Conservation (phyloP, 2,888 invertebrate species). For the Argyra leucocephala region DNA sequence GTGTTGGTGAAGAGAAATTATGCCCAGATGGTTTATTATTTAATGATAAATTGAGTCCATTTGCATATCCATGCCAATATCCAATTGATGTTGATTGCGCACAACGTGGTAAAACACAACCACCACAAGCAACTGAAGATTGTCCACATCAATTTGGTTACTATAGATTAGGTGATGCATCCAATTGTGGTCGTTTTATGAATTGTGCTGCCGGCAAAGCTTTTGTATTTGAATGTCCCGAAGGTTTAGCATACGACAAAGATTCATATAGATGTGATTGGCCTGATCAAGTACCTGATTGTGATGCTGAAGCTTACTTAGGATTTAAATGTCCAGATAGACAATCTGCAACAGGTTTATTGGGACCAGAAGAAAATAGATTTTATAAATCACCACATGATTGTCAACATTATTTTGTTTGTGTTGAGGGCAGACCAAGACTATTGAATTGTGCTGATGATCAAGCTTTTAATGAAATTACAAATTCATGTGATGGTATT, state of each 20-base stretch:
- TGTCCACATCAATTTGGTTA: conserved; percentile 80
- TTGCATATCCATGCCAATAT: conserved; percentile 71
- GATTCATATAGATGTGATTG: conserved; percentile 72
- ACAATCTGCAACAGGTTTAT: conserved; percentile 33
- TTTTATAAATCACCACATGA: conserved; percentile 49
- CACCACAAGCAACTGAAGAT: conserved; percentile 54
- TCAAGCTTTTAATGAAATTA: conserved; percentile 65
- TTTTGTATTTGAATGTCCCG: conserved; percentile 66
- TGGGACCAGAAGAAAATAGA: conserved; percentile 45
- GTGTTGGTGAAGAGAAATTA: conserved; percentile 61
- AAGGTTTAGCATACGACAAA: conserved; percentile 68
- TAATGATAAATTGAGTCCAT: conserved; percentile 58
- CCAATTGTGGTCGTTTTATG: conserved; percentile 67
- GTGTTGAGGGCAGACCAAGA: conserved; percentile 63
- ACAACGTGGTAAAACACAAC: conserved; percentile 54
- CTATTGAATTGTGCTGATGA: conserved; percentile 67
- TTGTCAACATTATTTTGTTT: conserved; percentile 72
- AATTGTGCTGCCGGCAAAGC: conserved; percentile 74
- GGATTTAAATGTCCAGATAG: conserved; percentile 71
- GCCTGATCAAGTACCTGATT: conserved; percentile 74
- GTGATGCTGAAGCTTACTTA: conserved; percentile 67
- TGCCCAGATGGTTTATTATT: conserved; percentile 77
- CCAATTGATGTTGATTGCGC: conserved; percentile 72
- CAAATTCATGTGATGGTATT: conserved; percentile 62
- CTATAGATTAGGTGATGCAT: conserved; percentile 57